Base-by-base conservation (phyloP, 2,888 invertebrate genomes). In the Megastigmus dorsalis region DNA sequence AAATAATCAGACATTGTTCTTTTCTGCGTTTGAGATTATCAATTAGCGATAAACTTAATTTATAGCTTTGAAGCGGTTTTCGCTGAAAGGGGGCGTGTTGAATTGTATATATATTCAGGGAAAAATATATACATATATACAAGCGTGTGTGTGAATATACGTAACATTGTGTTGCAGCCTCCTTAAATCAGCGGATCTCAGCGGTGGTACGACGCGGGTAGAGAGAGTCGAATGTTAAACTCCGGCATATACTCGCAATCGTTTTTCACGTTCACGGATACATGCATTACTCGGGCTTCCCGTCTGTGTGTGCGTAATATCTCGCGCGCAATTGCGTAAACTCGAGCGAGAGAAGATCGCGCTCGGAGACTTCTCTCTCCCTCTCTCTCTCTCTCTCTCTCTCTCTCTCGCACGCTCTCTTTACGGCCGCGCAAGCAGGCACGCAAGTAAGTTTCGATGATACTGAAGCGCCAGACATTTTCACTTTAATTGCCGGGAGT, bases 401-500 rank as follows among this genome's bases (percentile, higher is more conserved):
- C 20, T 1, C 36, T 55, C 36, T n/a, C n/a, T 5, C 28, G 4
- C 15, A 20, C 7, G 9, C 7, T n/a, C 13, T 10, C 4, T n/a
- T n/a, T 20, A 7, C 23, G 2, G 10, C 20, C 26, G 41, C 23
- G 1, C 18, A 20, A 28, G 43, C 23, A n/a, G n/a, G n/a, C n/a
- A n/a, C n/a, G n/a, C n/a, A n/a, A n/a, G 36, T 36, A 20, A 1
- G 23, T 36, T 45, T 48, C 18, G 43, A 59, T 48, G 52, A 69
- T 62, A 45, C 63, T 62, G 45, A 45, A 48, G 70, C 43, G 52
- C 69, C 62, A 50, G 50, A 26, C 59, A 36, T 73, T 67, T 73
- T 67, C 66, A 60, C 72, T 73, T 73, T 67, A 73, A 73, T 73
- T 73, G 72, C 57, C 45, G 33, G 50, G 59, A 36, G 60, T 45